A percentile compares a stretch with the other conserved stretches of the same genome.
These are phyloP conservation scores for Thunnus maccoyii DNA, from an alignment of 2,113 vertebrate genomes.

Conservation along the genomic window DNA sequence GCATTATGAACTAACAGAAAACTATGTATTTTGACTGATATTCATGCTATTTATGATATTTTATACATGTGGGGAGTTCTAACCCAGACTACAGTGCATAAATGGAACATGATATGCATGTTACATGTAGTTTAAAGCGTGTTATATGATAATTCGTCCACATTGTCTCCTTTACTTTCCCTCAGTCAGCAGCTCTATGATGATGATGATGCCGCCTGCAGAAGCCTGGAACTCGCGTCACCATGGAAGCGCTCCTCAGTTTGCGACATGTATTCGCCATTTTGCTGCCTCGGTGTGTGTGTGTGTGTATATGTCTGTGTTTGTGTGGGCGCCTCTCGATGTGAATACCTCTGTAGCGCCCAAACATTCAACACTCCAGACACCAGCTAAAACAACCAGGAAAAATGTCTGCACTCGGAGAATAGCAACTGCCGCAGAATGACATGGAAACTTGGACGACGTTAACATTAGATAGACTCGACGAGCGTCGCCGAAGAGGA, in stretches of 20 bases:
- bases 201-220: constrained; percentile 41
- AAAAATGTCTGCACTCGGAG: constrained; percentile 36
- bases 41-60: no score
- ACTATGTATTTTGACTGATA: background rate
- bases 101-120: no score
- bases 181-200: background rate
- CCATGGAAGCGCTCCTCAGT: constrained; percentile 86
- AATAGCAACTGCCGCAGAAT: constrained; percentile 24
- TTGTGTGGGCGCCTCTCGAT: constrained; percentile 51
- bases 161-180: background rate
- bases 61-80: background rate
- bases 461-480: constrained; percentile 31
- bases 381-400: constrained; percentile 23
- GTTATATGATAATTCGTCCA: background rate
- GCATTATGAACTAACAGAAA: no score
- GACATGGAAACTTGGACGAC: constrained; percentile 50
- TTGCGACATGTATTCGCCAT: constrained; percentile 87
- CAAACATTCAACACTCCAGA: constrained; percentile 56
- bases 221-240: constrained; percentile 71
- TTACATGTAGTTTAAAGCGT: no score
- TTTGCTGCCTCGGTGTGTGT: constrained; percentile 79
- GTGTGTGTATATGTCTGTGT: constrained; percentile 3
- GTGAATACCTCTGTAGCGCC: constrained; percentile 63
- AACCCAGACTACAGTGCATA: background rate
- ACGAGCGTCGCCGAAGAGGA: constrained; percentile 50